A percentile compares a stretch with the other conserved stretches of the same genome.
These are phyloP conservation scores for Heterotilapia buettikoferi DNA, from an alignment of 2,113 vertebrate species.

Conservation along the genomic window DNA sequence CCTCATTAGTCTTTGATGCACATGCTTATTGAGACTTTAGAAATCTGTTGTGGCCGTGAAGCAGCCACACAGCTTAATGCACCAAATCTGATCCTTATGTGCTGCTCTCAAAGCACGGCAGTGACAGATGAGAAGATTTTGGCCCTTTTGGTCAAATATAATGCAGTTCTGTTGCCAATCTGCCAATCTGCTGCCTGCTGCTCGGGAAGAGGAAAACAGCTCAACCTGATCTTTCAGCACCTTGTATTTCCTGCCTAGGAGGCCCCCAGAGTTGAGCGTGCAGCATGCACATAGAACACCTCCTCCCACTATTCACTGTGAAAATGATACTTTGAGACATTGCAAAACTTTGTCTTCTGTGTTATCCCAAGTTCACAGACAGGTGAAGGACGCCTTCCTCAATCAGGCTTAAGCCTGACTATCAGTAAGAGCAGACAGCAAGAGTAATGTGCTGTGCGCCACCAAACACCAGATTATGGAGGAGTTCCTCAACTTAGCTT, in stretches of 20 bases:
- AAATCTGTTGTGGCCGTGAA: not conserved
- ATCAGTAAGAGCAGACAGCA: not conserved
- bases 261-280: not conserved
- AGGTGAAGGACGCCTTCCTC: not conserved
- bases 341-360: not conserved
- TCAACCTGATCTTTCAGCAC: not conserved
- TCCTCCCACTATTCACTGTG: not conserved
- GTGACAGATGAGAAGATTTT: not conserved
- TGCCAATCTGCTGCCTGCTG: not conserved
- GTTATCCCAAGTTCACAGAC: not conserved
- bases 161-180: accelerated
- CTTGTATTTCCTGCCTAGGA: not conserved
- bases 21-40: not conserved
- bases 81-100: not conserved
- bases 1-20: not conserved
- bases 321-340: not conserved
- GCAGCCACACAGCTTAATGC: not conserved
- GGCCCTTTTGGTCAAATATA: not conserved
- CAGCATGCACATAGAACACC: not conserved
- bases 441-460: not conserved
- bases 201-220: not conserved
- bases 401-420: not conserved
- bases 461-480: not conserved
- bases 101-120: not conserved
- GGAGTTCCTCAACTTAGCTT: not conserved